phyloP scores from a whole-genome alignment of 2,113 vertebrate genomes.

The Colaptes auratus region DNA sequence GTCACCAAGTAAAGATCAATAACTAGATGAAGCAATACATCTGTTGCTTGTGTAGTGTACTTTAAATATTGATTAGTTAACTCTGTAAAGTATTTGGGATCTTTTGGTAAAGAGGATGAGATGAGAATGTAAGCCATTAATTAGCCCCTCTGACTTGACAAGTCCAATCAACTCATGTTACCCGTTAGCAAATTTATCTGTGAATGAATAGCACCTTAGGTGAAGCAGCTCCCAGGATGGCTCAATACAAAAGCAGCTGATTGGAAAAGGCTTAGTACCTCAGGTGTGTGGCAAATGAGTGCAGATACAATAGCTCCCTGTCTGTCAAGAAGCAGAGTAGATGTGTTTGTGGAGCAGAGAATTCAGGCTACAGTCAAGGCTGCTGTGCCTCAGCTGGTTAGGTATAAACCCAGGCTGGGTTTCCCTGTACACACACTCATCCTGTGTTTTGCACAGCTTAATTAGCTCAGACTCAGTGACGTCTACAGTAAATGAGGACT shows the following conservation, averaged over 20 bases:
- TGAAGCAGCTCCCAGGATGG: background rate
- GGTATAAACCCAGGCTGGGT: background rate
- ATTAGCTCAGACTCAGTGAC: background rate
- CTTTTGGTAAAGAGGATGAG: background rate
- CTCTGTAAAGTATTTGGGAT: background rate
- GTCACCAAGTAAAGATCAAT: constrained; percentile 20
- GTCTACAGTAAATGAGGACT: background rate
- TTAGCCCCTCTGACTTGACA: background rate
- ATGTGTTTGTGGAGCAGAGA: background rate
- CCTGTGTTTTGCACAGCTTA: background rate
- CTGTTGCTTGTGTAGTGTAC: background rate
- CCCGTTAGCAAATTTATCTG: background rate
- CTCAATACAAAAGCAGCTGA: background rate
- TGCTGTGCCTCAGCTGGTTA: background rate
- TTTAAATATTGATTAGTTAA: constrained; percentile 5
- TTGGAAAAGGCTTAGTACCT: background rate
- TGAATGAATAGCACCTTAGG: background rate
- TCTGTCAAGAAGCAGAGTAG: background rate
- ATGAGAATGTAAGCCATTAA: background rate
- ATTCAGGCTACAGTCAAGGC: background rate
- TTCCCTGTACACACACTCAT: background rate
- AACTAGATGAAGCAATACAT: background rate
- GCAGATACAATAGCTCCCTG: background rate
- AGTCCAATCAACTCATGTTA: background rate
- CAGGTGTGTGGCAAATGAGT: background rate